A percentile compares a stretch with the other conserved stretches of the same genome.
Evolutionary conservation across 2,888 invertebrate genomes (phyloP).

Genomic region (Hecatera dysodea): DNA sequence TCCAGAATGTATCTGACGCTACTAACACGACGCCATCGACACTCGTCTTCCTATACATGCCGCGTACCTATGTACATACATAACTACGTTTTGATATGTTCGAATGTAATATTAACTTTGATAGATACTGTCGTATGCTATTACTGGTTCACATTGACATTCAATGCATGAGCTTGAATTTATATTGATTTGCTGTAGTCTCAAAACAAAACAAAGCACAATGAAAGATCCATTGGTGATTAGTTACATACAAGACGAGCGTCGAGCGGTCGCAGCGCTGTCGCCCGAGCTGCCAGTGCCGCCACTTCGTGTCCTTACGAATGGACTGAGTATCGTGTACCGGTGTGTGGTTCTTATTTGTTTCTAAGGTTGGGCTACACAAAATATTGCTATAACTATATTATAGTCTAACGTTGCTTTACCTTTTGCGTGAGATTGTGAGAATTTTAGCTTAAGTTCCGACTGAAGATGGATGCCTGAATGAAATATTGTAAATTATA

Average conservation of each 20-base stretch:
- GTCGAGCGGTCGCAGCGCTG: conserved; percentile 66
- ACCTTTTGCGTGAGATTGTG: conserved; percentile 91
- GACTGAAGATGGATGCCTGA: conserved; percentile 91
- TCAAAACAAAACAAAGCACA: conserved; percentile 77
- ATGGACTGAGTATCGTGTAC: conserved; percentile 84
- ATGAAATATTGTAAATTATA: conserved; percentile 92
- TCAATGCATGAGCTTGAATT: conserved; percentile 65
- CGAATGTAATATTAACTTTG: conserved; percentile 44
- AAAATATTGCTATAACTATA: conserved; percentile 90
- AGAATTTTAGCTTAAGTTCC: conserved; percentile 91
- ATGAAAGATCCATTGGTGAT: conserved; percentile 72
- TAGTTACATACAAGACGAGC: conserved; percentile 66
- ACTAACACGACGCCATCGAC: conserved; percentile 30
- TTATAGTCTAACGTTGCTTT: conserved; percentile 92
- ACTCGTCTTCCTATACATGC: conserved; percentile 49
- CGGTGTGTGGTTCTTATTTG: conserved; percentile 83
- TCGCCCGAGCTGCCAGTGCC: conserved; percentile 65
- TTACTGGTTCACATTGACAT: conserved; percentile 63
- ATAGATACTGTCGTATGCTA: conserved; percentile 58
- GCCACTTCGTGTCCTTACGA: conserved; percentile 79
- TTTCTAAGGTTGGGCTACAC: conserved; percentile 88
- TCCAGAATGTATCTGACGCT: conserved; percentile 28
- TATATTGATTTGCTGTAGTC: conserved; percentile 68
- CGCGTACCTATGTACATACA: conserved; percentile 56
- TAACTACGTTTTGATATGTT: conserved; percentile 55